Base-by-base conservation (phyloP, 1,140 invertebrate species). In the Diabrotica undecimpunctata region DNA sequence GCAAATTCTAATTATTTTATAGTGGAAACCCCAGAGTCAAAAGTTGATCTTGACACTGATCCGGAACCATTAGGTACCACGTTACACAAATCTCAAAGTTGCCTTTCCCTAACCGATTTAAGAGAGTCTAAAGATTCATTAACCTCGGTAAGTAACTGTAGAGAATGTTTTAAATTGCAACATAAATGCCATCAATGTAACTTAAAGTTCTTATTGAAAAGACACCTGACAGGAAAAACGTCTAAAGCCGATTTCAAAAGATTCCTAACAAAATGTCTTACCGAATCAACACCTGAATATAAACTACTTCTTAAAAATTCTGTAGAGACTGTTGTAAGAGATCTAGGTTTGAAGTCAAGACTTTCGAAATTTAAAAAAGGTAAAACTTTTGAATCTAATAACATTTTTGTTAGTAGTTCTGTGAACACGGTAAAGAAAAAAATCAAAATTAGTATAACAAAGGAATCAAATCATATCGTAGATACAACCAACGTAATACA, bases 1-100 rank as follows among this genome's bases (percentile, higher is more conserved):
- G n/a, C 12, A 8, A 25, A 61, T 13, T 14, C 12, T 9, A 55
- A 65, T 59, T 68, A 14, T 65, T 68, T 65, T 35, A 65, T 68
- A 9, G 62, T 59, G 37, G 67, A 68, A 54, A 51, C 9, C n/a
- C 35, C 50, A 35, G 41, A 51, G 2, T 7, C 25, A 41, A 9
- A 11, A 35, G 12, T 12, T 6, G 14, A 6, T 11, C 7, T 25
- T 13, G 25, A 57, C 38, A 35, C 7, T 53, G 10, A 5, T 0
- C 56, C 55, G 7, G 55, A 53, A 62, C 55, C 41, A 12, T 57
- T 39, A 13, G 63, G 63, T 9, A 25, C 41, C 6, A 53, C 36
- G 10, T 54, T 65, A 53, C 63, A 65, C 46, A 60, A 39, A 39
- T 65, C 63, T 13, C 10, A 53, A 6, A 65, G 56, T 54, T 54